Evolutionary conservation across 2,113 vertebrate species (phyloP), one percentile per base, ranked within the genome.

Genomic region (Channa argus): DNA sequence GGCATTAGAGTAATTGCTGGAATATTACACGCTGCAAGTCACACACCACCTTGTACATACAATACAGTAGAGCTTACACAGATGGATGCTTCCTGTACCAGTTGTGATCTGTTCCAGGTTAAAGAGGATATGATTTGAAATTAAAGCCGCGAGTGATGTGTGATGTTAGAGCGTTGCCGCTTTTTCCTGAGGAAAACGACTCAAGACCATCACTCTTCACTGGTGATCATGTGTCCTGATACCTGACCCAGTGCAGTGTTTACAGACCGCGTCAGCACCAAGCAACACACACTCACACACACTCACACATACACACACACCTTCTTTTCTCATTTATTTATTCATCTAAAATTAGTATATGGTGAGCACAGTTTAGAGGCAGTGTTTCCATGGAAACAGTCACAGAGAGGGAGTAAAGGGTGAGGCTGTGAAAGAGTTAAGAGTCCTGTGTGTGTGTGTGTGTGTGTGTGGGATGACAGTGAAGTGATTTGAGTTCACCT

Each of bases 311-410:
- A 53, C 46, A 69, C 43, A 47, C 36, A 63, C 51, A 50, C 56
- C 9, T 13, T 36, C 13, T 36, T 73, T 71, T 69, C 41, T 77
- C 60, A 56, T 77, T 72, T 74, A 65, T 84, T 82, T 82, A 74
- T 79, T 80, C 59, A 81, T 92, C 53, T 83, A 65, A 81, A 69
- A 89, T 24, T 24, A 24, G 62, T 82, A 79, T 78, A 71, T 78
- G 58, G 47, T 80, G 47, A 80, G 82, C 67, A 75, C 47, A 41
- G 77, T 82, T 83, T 86, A 71, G 88, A 89, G 85, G 81, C 77
- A 85, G 63, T 59, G 89, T 93, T 92, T 60, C 92, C 88, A 93
- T 93, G 86, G 92, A 89, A 92, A 93, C 92, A 89, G 82, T 76
- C 85, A 80, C 68, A 78, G 70, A 56, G 53, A 66, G 71, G 39